Evolutionary conservation across 2,888 invertebrate species (phyloP).

Genomic region (Acrobasis consociella): DNA sequence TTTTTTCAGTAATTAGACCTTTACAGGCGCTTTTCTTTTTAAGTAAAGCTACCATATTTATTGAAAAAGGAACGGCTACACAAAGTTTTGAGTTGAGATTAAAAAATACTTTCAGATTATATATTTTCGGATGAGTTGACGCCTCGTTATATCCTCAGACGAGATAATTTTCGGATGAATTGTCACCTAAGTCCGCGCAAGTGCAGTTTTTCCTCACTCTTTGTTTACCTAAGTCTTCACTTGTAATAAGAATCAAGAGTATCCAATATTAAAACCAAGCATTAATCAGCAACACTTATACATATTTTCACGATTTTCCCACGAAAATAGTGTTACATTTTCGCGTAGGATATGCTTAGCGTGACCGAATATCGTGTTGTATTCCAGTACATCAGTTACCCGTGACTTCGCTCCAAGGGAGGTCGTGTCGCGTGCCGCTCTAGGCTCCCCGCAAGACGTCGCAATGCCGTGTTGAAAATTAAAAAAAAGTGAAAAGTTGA

Average conservation of each 20-base stretch:
- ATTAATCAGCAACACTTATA: slow-evolving; percentile 1
- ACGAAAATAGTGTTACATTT: slow-evolving; percentile 18
- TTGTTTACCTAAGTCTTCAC: not conserved
- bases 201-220: not conserved
- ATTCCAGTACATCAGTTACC: slow-evolving; percentile 27
- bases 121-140: too few species aligned
- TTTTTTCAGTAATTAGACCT: too few species aligned
- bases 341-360: slow-evolving; percentile 14
- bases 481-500: slow-evolving; percentile 11
- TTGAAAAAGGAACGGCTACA: too few species aligned
- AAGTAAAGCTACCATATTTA: too few species aligned
- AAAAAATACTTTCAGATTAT: too few species aligned
- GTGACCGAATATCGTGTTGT: slow-evolving; percentile 15
- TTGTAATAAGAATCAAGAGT: not conserved
- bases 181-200: not conserved
- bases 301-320: slow-evolving; percentile 11
- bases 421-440: slow-evolving; percentile 1
- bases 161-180: too few species aligned
- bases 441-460: not conserved
- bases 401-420: not conserved
- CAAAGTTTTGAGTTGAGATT: too few species aligned
- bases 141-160: too few species aligned
- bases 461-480: slow-evolving; percentile 4
- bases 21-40: too few species aligned
- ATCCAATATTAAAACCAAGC: not conserved